phyloP scores from a whole-genome alignment of 2,888 invertebrate genomes.

The Allolobophora icterica region DNA sequence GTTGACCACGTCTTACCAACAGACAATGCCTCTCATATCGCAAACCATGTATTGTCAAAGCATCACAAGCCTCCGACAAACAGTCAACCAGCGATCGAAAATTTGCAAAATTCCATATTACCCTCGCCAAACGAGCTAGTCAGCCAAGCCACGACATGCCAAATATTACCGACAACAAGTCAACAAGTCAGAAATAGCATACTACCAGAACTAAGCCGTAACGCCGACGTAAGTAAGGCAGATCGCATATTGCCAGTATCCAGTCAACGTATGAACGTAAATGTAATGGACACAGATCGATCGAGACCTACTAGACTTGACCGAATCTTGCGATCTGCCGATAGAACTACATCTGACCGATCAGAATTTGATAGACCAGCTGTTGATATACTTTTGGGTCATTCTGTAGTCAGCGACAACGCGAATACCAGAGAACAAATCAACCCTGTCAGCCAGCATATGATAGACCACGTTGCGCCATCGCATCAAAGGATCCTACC shows the following conservation, averaged over 20 bases:
- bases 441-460: no score
- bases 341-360: neutral
- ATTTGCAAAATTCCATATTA: neutral
- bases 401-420: neutral
- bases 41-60: neutral
- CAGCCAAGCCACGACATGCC: neutral
- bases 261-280: neutral
- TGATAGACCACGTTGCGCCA: neutral
- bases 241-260: neutral
- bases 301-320: neutral
- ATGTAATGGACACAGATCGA: neutral
- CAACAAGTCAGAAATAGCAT: neutral
- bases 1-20: neutral
- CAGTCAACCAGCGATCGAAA: neutral
- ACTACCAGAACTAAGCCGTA: neutral
- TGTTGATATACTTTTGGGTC: neutral
- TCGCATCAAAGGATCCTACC: neutral
- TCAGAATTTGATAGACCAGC: neutral
- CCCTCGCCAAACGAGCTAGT: neutral
- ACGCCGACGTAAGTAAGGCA: neutral
- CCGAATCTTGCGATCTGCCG: neutral
- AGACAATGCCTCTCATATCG: neutral
- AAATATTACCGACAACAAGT: neutral
- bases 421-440: neutral
- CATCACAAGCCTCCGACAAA: neutral